Percentiles rank a stretch among this genome's conserved stretches.
These are phyloP conservation scores for Gambusia holbrooki DNA, from an alignment of 2,113 vertebrate species.

Conservation along the genomic window DNA sequence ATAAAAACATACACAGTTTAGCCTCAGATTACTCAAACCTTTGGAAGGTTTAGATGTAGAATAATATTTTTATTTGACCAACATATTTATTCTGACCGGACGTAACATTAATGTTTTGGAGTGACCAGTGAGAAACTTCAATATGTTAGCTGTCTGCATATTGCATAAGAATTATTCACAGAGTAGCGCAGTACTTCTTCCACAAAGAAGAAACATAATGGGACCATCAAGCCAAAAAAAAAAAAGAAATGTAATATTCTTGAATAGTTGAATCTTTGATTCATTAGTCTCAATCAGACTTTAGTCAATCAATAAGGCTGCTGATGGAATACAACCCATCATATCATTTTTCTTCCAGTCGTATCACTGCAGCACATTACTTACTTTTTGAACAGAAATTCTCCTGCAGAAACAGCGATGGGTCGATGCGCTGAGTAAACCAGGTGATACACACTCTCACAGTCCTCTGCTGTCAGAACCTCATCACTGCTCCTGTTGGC, in stretches of 20 bases:
- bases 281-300: not conserved
- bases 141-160: too few species aligned
- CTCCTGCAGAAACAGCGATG: conserved; percentile 93
- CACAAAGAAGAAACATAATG: not conserved
- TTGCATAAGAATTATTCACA: too few species aligned
- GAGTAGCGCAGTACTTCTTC: not conserved
- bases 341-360: not conserved
- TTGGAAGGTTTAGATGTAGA: too few species aligned
- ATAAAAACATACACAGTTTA: too few species aligned
- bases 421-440: conserved; percentile 97
- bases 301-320: not conserved
- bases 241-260: not conserved
- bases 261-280: not conserved
- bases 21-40: too few species aligned
- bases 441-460: conserved; percentile 97
- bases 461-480: conserved; percentile 95
- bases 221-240: not conserved
- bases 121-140: too few species aligned
- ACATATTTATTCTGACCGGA: too few species aligned
- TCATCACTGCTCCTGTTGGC: conserved; percentile 91
- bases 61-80: too few species aligned
- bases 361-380: conserved; percentile 29
- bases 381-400: conserved; percentile 98
- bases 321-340: not conserved
- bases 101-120: too few species aligned